These are phyloP conservation scores for Homalodisca vitripennis DNA, from an alignment of 1,140 invertebrate genomes.

Conservation along the genomic window DNA sequence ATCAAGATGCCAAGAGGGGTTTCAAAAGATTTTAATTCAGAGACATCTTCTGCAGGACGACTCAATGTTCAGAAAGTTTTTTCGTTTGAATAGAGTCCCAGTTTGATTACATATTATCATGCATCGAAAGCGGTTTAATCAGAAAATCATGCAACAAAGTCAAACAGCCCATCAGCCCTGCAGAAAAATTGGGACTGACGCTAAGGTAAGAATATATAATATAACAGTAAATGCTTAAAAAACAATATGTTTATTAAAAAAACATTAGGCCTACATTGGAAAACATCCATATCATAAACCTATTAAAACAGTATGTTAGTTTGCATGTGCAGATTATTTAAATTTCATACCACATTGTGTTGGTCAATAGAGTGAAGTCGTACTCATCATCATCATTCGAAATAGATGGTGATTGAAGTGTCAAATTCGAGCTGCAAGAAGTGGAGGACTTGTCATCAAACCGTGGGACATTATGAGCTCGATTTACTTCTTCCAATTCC, in stretches of 20 bases:
- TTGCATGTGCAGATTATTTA: background rate
- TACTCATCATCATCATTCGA: too few relatives aligned
- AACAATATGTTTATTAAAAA: too few relatives aligned
- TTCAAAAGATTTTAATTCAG: background rate
- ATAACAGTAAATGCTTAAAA: background rate
- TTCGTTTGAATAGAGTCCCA: background rate
- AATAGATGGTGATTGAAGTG: too few relatives aligned
- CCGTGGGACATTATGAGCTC: background rate
- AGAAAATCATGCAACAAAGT: background rate
- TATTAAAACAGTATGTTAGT: background rate
- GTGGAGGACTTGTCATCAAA: background rate
- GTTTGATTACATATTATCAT: background rate
- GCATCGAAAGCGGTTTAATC: background rate
- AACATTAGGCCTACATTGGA: too few relatives aligned
- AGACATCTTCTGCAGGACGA: background rate
- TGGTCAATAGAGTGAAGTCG: too few relatives aligned
- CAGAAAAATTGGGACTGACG: background rate
- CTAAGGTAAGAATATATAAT: too few relatives aligned
- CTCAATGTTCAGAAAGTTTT: background rate
- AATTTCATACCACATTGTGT: too few relatives aligned
- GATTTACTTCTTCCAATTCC: background rate
- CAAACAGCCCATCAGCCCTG: background rate
- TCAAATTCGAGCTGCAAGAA: background rate
- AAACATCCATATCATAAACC: too few relatives aligned
- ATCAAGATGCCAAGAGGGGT: background rate